Conservation (phyloP, 2,888 invertebrate species). For the Agrotis clavis region DNA sequence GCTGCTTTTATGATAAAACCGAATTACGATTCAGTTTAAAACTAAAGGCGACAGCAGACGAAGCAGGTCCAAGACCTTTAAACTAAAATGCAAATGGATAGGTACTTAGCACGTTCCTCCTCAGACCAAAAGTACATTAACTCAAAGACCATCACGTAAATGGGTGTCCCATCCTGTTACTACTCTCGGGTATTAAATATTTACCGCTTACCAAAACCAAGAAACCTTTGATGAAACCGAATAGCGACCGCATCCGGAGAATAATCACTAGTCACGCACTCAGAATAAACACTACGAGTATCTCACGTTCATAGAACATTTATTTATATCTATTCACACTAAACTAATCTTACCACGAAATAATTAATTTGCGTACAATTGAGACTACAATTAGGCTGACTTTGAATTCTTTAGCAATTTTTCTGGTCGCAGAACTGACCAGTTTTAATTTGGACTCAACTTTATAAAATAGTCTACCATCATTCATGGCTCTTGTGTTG, state of each 20-base stretch:
- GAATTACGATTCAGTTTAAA: slow-evolving; percentile 12
- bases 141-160: neutral
- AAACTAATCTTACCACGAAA: slow-evolving; percentile 8
- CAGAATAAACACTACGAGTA: slow-evolving; percentile 53
- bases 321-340: slow-evolving; percentile 25
- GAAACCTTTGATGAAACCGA: slow-evolving; percentile 31
- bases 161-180: slow-evolving; percentile 20
- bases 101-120: neutral
- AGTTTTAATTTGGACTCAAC: neutral
- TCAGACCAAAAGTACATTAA: slow-evolving; percentile 7
- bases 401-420: slow-evolving; percentile 1
- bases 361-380: slow-evolving; percentile 5
- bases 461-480: neutral
- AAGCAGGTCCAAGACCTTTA: neutral
- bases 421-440: neutral
- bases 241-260: slow-evolving; percentile 35
- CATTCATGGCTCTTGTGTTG: neutral
- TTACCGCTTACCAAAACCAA: slow-evolving; percentile 19
- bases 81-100: neutral
- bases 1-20: slow-evolving; percentile 11
- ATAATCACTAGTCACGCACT: slow-evolving; percentile 28
- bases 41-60: slow-evolving; percentile 29
- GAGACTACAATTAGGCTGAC: neutral
- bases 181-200: slow-evolving; percentile 8
- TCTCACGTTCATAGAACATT: slow-evolving; percentile 33